Percentiles rank a stretch among this genome's conserved stretches.
Conservation (phyloP, 2,113 vertebrate species). For the Aegithalos caudatus region DNA sequence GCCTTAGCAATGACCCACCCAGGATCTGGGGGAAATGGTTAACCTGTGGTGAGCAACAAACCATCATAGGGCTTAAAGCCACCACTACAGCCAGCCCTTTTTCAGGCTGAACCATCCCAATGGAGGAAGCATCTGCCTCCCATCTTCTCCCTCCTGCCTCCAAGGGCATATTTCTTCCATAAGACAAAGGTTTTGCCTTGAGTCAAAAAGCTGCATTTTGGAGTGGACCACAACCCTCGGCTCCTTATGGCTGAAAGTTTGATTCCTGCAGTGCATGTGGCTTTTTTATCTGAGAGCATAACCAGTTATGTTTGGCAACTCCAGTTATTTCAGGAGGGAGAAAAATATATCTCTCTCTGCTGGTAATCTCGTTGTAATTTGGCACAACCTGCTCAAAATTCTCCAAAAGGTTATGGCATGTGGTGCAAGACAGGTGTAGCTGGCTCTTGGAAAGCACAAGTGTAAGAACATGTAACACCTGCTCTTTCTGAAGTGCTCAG, state of each 20-base stretch:
- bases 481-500: background rate
- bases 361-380: background rate
- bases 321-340: background rate
- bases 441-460: background rate
- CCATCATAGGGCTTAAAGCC: background rate
- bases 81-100: background rate
- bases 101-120: background rate
- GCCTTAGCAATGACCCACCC: background rate
- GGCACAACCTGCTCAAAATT: background rate
- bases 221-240: background rate
- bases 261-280: background rate
- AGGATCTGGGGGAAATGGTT: background rate
- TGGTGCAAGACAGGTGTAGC: background rate
- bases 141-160: background rate
- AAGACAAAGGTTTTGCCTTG: background rate
- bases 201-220: background rate
- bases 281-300: background rate
- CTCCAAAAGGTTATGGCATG: background rate
- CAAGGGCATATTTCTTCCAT: background rate
- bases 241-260: background rate
- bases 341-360: background rate
- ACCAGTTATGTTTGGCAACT: background rate
- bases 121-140: background rate
- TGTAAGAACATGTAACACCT: rapidly evolving
- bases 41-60: background rate